These are phyloP conservation scores for Melikaiella ostensackeni DNA, from an alignment of 2,888 invertebrate genomes.

Conservation along the genomic window DNA sequence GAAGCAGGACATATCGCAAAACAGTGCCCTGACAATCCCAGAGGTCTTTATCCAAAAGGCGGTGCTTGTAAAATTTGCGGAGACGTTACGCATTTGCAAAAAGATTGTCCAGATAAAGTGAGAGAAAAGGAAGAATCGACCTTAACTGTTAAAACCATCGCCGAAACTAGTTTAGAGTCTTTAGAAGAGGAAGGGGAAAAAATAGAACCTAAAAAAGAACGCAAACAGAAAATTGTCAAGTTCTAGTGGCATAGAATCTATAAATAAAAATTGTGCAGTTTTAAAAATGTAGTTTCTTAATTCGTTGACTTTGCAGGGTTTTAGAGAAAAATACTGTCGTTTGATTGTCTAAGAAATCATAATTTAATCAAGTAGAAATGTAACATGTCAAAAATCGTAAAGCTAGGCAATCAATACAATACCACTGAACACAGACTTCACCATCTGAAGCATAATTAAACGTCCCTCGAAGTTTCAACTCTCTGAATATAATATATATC, in stretches of 20 bases:
- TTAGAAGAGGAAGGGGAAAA: constrained; percentile 59
- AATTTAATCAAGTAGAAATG: constrained; percentile 38
- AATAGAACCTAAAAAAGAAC: constrained; percentile 45
- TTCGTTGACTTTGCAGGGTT: background rate
- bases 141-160: constrained; percentile 67
- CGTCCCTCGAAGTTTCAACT: constrained; percentile 7
- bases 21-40: constrained; percentile 92
- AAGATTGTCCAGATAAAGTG: constrained; percentile 85
- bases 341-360: constrained; percentile 2
- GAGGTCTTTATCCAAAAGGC: constrained; percentile 92
- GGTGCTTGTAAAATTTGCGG: constrained; percentile 90
- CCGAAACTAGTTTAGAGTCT: constrained; percentile 63
- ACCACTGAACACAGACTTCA: constrained; percentile 41
- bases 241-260: constrained; percentile 58
- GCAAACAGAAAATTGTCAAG: constrained; percentile 67
- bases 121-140: constrained; percentile 68
- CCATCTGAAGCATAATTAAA: background rate
- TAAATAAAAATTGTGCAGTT: constrained; percentile 11
- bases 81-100: constrained; percentile 90
- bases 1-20: constrained; percentile 92
- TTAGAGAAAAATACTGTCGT: background rate
- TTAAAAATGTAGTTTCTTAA: constrained; percentile 27
- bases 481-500: constrained; percentile 24
- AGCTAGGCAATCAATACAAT: constrained; percentile 22
- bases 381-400: constrained; percentile 30